phyloP scores from a whole-genome alignment of 2,888 invertebrate genomes.

The Scelioninae gen. 1 region DNA sequence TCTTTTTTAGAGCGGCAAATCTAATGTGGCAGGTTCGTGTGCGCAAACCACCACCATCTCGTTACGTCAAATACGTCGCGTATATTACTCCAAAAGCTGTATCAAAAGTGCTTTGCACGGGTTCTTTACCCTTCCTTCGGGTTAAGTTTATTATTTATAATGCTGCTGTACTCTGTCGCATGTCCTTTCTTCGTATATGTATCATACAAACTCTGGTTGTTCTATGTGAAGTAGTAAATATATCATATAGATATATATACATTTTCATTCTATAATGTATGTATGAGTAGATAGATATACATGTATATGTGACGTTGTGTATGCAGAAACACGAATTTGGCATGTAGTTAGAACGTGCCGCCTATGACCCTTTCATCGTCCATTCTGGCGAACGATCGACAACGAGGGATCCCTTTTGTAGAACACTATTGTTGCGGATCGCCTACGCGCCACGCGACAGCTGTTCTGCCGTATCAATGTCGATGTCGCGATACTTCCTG shows the following conservation, averaged over 20 bases:
- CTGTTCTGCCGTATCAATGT: constrained; percentile 79
- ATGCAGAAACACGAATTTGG: constrained; percentile 55
- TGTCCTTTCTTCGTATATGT: constrained; percentile 52
- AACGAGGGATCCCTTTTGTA: constrained; percentile 75
- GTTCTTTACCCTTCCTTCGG: constrained; percentile 48
- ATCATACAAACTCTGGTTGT: constrained; percentile 22
- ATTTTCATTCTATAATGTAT: constrained; percentile 36
- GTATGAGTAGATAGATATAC: constrained; percentile 15
- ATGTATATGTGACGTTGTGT: constrained; percentile 17
- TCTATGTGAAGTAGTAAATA: not conserved
- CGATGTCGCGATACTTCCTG: constrained; percentile 73
- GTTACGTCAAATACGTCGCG: constrained; percentile 50
- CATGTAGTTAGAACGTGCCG: constrained; percentile 51
- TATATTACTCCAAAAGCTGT: constrained; percentile 50
- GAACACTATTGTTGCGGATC: constrained; percentile 78
- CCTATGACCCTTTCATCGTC: constrained; percentile 75
- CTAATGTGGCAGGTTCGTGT: constrained; percentile 73
- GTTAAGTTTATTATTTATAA: constrained; percentile 69
- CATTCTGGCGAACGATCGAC: constrained; percentile 74
- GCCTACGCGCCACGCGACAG: constrained; percentile 79
- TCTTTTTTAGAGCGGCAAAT: constrained; percentile 69
- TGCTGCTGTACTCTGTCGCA: constrained; percentile 52
- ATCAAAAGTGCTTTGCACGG: constrained; percentile 50
- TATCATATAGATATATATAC: constrained; percentile 27
- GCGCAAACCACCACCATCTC: constrained; percentile 50